Base-by-base conservation (phyloP, 2,888 invertebrate genomes). In the Orthonevra nobilis region DNA sequence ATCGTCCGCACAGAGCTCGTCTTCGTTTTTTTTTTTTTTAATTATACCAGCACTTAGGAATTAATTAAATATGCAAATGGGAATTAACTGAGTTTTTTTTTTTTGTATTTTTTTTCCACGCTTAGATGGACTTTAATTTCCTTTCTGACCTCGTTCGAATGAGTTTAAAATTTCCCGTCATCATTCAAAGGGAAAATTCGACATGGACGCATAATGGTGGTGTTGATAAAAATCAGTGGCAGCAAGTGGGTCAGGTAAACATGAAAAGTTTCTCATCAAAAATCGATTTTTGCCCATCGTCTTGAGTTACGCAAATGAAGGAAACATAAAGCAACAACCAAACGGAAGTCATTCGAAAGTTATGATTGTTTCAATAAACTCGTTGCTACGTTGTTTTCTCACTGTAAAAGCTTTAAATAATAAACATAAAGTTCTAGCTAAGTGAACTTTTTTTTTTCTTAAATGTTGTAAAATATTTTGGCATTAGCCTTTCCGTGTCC, bases 31-130 rank as follows among this genome's bases (percentile, higher is more conserved):
- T n/a, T n/a, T n/a, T n/a, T 46, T 52, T 77, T 64, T 72, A 77
- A 77, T 77, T 70, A 77, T 64, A 48, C 20, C 42, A 64, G 64
- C 70, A 66, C 70, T 77, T 72, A 66, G 46, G 60, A 64, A 52
- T 60, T 72, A 58, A 77, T 72, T 77, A 66, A 77, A 77, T 72
- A 77, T 77, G 64, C 77, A 77, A 77, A 77, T 77, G 64, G 72
- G 54, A 72, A 72, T 70, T 64, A 32, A 56, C 42, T 52, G 64
- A n/a, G n/a, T n/a, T n/a, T n/a, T n/a, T n/a, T 28, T 70, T 63
- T 75, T 74, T 77, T 52, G 7, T 46, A 26, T 40, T 34, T 3
- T 50, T 52, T 42, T 42, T 52, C 26, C 40, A 28, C 40, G 12
- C 44, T 46, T 30, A 58, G 32, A 44, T 64, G 44, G 54, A 12